These are phyloP conservation scores for Zaprionus lachaisei DNA, from an alignment of 1,140 invertebrate species.

Conservation along the genomic window DNA sequence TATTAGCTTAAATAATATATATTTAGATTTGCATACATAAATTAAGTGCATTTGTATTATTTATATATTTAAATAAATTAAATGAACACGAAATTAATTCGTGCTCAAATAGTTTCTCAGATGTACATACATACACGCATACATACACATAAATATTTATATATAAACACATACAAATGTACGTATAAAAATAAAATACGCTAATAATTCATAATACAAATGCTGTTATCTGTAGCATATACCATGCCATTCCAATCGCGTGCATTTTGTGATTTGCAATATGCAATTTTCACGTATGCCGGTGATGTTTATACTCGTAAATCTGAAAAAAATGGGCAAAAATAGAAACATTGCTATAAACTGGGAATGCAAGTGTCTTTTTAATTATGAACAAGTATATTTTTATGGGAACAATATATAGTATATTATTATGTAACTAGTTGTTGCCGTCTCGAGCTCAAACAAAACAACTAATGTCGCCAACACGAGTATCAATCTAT, in stretches of 20 bases:
- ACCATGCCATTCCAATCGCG: conserved; percentile 59
- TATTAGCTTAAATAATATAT: conserved; percentile 59
- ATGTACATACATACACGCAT: conserved; percentile 57
- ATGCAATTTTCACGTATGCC: conserved; percentile 48
- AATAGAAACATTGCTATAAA: conserved; percentile 73
- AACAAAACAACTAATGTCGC: too few relatives aligned
- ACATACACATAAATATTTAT: conserved; percentile 37
- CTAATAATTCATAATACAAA: conserved; percentile 35
- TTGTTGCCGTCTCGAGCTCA: too few relatives aligned
- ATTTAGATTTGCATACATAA: conserved; percentile 61
- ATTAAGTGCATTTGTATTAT: conserved; percentile 77
- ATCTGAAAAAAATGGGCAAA: conserved; percentile 51
- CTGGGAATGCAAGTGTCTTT: conserved; percentile 29
- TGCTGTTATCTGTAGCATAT: conserved; percentile 49
- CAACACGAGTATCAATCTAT: too few relatives aligned
- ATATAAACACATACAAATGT: conserved; percentile 33
- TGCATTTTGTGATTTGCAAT: conserved; percentile 52
- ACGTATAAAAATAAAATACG: conserved; percentile 36
- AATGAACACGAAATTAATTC: conserved; percentile 46
- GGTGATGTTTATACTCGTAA: conserved; percentile 60
- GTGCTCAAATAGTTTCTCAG: conserved; percentile 52
- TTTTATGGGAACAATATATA: too few relatives aligned
- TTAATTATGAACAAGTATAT: conserved; percentile 12
- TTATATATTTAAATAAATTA: conserved; percentile 64
- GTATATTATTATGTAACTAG: too few relatives aligned